Evolutionary conservation across 2,797 vertebrate species (phyloP).

Genomic region (Clarias pachynema): DNA sequence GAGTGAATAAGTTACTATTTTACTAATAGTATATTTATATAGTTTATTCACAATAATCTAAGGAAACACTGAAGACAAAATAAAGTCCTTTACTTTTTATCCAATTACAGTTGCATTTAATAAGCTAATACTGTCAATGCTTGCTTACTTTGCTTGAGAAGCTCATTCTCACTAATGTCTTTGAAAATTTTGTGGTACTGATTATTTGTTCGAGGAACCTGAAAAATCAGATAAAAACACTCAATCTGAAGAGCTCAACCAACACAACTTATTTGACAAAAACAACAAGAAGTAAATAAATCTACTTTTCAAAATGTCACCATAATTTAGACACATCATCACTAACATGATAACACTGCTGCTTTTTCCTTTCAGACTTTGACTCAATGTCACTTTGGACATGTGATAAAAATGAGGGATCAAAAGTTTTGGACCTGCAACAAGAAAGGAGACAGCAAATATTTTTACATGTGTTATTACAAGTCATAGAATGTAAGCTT

Average conservation of each 20-base stretch:
- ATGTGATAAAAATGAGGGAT: conserved; percentile 73
- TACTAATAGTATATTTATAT: not conserved
- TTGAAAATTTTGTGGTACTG: conserved; percentile 95
- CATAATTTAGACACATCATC: not conserved
- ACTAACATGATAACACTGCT: conserved; percentile 82
- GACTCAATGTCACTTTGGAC: conserved; percentile 77
- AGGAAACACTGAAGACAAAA: not conserved
- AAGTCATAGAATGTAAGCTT: not conserved
- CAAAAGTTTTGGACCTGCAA: conserved; percentile 78
- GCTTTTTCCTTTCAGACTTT: conserved; percentile 88
- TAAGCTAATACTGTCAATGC: not conserved
- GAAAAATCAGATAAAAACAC: conserved; percentile 60
- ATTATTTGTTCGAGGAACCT: conserved; percentile 88
- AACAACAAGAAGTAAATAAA: not conserved
- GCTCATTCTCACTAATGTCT: conserved; percentile 87
- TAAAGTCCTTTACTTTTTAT: not conserved
- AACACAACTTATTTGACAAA: not conserved
- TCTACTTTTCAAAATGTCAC: not conserved
- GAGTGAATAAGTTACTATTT: not conserved
- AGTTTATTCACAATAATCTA: too few relatives aligned
- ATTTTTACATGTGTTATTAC: not conserved
- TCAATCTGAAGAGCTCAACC: not conserved
- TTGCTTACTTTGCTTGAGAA: conserved; percentile 88
- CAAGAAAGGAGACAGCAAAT: not conserved
- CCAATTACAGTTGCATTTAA: not conserved